Evolutionary conservation across 2,113 vertebrate genomes (phyloP).

Genomic region (Callochromis pleurospilus): DNA sequence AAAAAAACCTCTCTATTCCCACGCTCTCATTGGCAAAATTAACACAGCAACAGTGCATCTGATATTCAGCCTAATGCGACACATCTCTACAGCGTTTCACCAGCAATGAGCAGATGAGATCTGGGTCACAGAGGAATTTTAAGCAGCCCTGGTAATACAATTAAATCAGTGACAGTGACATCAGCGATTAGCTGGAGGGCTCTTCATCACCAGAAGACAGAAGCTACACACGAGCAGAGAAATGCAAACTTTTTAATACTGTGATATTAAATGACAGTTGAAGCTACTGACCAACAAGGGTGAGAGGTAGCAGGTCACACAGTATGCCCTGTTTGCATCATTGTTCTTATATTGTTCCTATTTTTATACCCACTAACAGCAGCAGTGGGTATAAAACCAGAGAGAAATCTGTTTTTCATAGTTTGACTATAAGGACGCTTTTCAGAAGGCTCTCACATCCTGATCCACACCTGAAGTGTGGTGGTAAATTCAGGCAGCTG

Average conservation of each 20-base stretch:
- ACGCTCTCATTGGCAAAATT: neutral
- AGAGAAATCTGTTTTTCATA: neutral
- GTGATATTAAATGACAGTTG: neutral
- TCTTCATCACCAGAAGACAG: neutral
- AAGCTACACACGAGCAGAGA: too few relatives aligned
- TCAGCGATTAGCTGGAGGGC: neutral
- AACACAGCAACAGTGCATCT: neutral
- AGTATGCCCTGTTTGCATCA: neutral
- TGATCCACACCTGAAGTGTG: neutral
- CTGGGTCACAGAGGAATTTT: constrained; percentile 1
- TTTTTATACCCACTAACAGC: neutral
- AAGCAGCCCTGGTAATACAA: neutral
- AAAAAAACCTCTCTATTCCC: neutral
- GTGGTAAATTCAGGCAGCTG: neutral
- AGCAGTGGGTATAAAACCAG: neutral
- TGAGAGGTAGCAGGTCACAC: neutral
- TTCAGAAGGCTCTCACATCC: neutral
- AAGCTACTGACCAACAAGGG: neutral
- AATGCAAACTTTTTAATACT: neutral
- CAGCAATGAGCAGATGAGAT: neutral
- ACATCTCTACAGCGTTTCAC: neutral
- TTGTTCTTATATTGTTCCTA: neutral
- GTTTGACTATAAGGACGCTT: accelerated
- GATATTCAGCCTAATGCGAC: neutral
- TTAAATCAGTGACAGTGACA: neutral